Conservation (phyloP, 2,888 invertebrate genomes). For the Willowsia nigromaculata region DNA sequence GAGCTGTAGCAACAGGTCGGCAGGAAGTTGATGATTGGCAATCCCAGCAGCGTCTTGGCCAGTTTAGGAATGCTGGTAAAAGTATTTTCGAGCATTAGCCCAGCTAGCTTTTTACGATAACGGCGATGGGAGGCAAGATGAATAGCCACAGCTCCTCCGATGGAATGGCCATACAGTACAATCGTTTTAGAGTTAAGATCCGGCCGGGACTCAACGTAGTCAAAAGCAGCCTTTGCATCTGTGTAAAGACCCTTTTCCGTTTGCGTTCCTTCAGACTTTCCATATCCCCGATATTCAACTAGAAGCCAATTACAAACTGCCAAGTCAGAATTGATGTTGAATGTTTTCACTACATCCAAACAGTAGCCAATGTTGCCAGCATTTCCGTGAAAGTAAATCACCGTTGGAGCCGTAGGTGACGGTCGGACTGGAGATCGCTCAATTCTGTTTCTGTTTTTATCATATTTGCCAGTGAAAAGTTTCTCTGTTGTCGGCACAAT, state of each 20-base stretch:
- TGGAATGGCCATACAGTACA: constrained; percentile 92
- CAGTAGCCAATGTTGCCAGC: constrained; percentile 98
- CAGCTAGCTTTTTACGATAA: constrained; percentile 90
- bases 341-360: constrained; percentile 88
- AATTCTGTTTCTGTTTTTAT: too few relatives aligned
- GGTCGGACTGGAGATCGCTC: too few relatives aligned
- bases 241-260: constrained; percentile 91
- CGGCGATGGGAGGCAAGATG: constrained; percentile 89
- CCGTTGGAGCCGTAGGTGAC: constrained; percentile 85
- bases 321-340: constrained; percentile 89
- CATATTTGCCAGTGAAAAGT: too few relatives aligned
- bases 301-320: constrained; percentile 91
- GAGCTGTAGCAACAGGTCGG: constrained; percentile 93
- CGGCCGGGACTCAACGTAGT: constrained; percentile 88
- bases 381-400: constrained; percentile 96
- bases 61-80: constrained; percentile 96
- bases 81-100: constrained; percentile 94
- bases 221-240: constrained; percentile 92
- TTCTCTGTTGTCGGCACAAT: too few relatives aligned
- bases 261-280: constrained; percentile 92
- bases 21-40: constrained; percentile 86
- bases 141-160: constrained; percentile 95
- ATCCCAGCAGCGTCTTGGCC: constrained; percentile 90
- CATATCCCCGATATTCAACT: constrained; percentile 96
- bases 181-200: constrained; percentile 92